Percentiles rank a stretch among this genome's conserved stretches.
Evolutionary conservation across 2,797 vertebrate genomes (phyloP).

Genomic region (Lophotriccus pileatus): DNA sequence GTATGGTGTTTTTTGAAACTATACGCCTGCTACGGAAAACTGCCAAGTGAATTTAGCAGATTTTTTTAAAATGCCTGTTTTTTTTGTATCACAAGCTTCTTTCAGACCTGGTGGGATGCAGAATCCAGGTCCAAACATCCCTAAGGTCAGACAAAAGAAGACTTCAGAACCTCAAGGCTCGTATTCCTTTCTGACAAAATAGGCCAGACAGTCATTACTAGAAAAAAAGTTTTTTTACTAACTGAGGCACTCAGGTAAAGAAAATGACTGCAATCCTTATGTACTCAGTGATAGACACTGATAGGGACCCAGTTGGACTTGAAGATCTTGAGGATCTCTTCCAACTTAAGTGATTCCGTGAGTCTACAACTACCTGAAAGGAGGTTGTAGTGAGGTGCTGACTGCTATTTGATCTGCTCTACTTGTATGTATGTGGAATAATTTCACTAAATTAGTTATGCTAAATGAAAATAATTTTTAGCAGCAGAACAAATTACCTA

Average conservation of each 20-base stretch:
- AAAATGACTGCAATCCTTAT: not conserved
- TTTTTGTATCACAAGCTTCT: not conserved
- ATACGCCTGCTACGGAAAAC: not conserved
- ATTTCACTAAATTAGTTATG: not conserved
- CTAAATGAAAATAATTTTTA: not conserved
- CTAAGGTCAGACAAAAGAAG: not conserved
- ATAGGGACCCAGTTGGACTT: not conserved
- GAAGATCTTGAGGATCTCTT: not conserved
- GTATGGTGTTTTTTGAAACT: not conserved
- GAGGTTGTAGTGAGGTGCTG: not conserved
- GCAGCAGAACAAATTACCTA: not conserved
- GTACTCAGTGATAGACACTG: not conserved
- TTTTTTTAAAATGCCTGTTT: not conserved
- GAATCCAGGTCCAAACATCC: not conserved
- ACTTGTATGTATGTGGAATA: not conserved
- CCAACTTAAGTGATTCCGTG: not conserved
- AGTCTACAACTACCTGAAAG: not conserved
- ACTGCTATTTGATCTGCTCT: not conserved
- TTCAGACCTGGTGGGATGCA: not conserved
- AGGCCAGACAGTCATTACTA: not conserved
- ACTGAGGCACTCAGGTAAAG: not conserved
- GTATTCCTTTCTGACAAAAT: not conserved
- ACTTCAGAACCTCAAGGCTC: not conserved
- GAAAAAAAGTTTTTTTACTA: not conserved
- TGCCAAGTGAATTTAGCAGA: not conserved